Percentiles rank a stretch among this genome's conserved stretches.
Conservation (phyloP, 1,140 invertebrate genomes). For the Mycetomoellerius zeteki region DNA sequence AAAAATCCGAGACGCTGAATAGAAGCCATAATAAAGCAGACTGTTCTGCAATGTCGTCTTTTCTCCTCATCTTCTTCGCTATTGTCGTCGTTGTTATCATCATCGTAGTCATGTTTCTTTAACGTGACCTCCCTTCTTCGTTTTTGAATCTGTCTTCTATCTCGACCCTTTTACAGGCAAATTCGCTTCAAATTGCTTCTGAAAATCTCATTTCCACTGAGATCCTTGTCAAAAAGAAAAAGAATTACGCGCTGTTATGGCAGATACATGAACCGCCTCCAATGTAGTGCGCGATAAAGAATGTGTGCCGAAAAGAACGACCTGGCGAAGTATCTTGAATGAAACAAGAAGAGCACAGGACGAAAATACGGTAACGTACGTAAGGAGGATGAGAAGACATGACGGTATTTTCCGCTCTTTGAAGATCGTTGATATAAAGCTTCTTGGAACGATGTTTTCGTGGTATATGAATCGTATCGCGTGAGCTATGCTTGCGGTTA, state of each 20-base stretch:
- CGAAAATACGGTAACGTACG: constrained; percentile 26
- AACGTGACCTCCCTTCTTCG: constrained; percentile 44
- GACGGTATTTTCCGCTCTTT: constrained; percentile 59
- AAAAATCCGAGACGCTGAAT: constrained; percentile 39
- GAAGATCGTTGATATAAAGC: constrained; percentile 57
- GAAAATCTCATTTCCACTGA: constrained; percentile 74
- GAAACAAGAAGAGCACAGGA: constrained; percentile 32
- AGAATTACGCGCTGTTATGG: constrained; percentile 55
- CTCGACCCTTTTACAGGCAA: constrained; percentile 70
- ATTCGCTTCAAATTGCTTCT: constrained; percentile 75
- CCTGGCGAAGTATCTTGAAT: neutral
- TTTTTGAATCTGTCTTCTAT: constrained; percentile 48
- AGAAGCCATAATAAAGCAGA: constrained; percentile 65
- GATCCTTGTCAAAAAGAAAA: constrained; percentile 57
- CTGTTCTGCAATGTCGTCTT: constrained; percentile 36
- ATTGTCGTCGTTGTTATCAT: constrained; percentile 3
- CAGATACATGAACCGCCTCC: constrained; percentile 17
- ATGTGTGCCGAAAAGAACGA: constrained; percentile 24
- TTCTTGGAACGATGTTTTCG: constrained; percentile 37
- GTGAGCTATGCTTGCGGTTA: constrained; percentile 19
- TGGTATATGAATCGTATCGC: constrained; percentile 46
- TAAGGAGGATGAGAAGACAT: neutral
- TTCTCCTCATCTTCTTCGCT: neutral
- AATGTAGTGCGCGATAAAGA: constrained; percentile 37
- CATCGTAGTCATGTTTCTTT: constrained; percentile 21